Base-by-base conservation (phyloP, 2,888 invertebrate genomes). In the Eupsilia transversa region DNA sequence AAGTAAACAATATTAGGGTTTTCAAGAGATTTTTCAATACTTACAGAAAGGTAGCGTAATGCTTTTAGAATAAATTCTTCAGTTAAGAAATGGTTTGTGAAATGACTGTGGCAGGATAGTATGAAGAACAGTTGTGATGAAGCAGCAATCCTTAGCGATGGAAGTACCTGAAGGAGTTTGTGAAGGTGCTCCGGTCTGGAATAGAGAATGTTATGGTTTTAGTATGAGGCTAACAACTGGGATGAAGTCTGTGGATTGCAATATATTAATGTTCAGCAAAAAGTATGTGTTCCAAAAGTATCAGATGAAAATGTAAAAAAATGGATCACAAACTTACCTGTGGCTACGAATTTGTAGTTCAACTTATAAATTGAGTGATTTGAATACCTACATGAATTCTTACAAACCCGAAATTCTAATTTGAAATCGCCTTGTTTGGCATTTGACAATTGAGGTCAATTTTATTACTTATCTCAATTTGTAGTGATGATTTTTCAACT, bases 91-190 rank as follows among this genome's bases (percentile, higher is more conserved):
- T 7, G 12, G 60, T 73, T 69, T 0, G 80, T 74, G 80, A 94
- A 95, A 38, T 91, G 79, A 1, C 77, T 74, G 77, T 95, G 94
- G 74, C 95, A 95, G 0, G 95, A 94, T 1, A 95, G 63, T 5
- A 92, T 86, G 87, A 92, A 96, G 7, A 94, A 87, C 0, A 96
- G 89, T 3, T 90, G 91, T 4, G 87, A 73, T 23, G 92, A 83
- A 0, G 86, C 74, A 35, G 79, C 63, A 3, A 87, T 57, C 3
- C 90, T 83, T 0, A 87, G 54, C 20, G 83, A 84, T 17, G 89
- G 79, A 7, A 92, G 63, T 0, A 86, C 86, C 52, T 84, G 65
- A 1, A 94, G 64, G 0, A 94, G 87, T 75, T 85, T 89, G 0
- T 85, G 74, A 0, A 94, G 73, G 59, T 93, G 86, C 27, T 94